Conservation (phyloP, 2,113 vertebrate species). For the Cheirogaleus medius region DNA sequence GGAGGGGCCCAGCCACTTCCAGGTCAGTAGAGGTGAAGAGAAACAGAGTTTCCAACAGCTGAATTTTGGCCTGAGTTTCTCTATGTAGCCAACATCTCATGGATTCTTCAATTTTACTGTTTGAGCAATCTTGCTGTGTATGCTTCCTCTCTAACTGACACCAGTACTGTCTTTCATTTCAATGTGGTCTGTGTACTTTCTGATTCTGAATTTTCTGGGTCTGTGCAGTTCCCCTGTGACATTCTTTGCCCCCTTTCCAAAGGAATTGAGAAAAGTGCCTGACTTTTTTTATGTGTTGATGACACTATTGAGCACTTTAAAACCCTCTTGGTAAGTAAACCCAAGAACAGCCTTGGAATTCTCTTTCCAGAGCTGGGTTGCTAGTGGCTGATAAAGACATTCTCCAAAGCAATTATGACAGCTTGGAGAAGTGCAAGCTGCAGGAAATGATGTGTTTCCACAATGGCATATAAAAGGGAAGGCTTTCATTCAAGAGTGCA, state of each 20-base stretch:
- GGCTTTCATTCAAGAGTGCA: slow-evolving; percentile 38
- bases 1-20: neutral
- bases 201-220: neutral
- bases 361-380: slow-evolving; percentile 10
- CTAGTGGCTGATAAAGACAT: slow-evolving; percentile 64
- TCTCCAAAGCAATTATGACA: slow-evolving; percentile 25
- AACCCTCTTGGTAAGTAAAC: neutral
- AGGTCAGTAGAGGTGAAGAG: neutral
- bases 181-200: neutral
- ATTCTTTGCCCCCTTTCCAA: neutral
- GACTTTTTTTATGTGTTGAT: neutral
- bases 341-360: neutral
- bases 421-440: neutral
- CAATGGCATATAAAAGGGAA: slow-evolving; percentile 48
- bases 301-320: neutral
- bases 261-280: neutral
- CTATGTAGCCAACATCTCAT: neutral
- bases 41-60: neutral
- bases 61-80: neutral
- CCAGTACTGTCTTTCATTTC: neutral
- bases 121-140: neutral
- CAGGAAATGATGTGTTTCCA: neutral
- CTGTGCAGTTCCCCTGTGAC: neutral
- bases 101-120: neutral
- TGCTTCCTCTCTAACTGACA: neutral